Conservation (phyloP, 2,113 vertebrate genomes). For the Muntiacus reevesi region DNA sequence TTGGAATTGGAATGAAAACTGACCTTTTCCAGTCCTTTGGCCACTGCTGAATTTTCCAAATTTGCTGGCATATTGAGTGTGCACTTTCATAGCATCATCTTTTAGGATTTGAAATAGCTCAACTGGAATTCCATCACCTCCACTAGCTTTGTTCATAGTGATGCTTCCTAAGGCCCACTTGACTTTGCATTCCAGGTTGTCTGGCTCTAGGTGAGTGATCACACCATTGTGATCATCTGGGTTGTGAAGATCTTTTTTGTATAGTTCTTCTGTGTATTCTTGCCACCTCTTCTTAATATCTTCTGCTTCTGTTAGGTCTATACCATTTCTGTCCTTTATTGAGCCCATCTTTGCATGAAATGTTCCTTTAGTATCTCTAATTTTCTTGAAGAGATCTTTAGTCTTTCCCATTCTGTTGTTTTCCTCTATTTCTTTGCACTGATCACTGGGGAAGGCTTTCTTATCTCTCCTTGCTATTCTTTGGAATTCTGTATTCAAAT, state of each 20-base stretch:
- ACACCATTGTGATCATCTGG: neutral
- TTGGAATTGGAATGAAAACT: neutral
- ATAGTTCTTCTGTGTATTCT: neutral
- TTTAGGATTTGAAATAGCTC: neutral
- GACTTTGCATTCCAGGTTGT: neutral
- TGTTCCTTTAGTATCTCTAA: neutral
- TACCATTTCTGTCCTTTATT: neutral
- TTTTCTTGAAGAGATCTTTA: neutral
- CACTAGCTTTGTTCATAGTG: neutral
- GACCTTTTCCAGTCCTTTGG: neutral
- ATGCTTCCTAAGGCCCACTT: neutral
- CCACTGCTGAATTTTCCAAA: neutral
- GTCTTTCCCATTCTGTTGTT: neutral
- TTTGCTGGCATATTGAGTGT: neutral
- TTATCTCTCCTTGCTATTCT: neutral
- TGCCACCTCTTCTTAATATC: neutral
- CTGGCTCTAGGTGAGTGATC: neutral
- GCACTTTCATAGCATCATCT: neutral
- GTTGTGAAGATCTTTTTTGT: neutral
- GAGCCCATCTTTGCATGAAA: neutral
- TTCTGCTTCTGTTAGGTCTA: neutral
- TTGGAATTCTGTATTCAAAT: neutral
- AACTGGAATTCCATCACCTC: neutral
- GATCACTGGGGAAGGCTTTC: neutral
- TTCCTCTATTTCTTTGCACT: neutral